Evolutionary conservation across 2,888 invertebrate genomes (phyloP).

Genomic region (Plebejus melissa): DNA sequence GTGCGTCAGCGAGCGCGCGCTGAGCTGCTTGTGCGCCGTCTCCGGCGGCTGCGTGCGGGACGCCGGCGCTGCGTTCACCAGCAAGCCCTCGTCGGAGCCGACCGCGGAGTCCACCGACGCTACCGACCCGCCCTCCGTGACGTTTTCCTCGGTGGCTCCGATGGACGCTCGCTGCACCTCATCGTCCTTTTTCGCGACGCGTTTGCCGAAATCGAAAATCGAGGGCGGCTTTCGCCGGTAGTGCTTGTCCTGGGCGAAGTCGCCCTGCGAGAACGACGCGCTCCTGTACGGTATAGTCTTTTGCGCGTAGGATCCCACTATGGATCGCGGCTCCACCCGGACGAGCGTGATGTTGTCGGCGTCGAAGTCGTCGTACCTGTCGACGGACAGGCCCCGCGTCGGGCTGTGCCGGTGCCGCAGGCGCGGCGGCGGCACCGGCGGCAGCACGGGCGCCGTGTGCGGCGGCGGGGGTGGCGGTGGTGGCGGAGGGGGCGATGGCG

Average conservation of each 20-base stretch:
- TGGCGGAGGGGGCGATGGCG: constrained; percentile 55
- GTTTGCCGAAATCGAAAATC: constrained; percentile 67
- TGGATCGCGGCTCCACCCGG: constrained; percentile 79
- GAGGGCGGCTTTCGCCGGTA: constrained; percentile 62
- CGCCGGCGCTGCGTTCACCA: constrained; percentile 63
- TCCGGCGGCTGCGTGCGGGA: constrained; percentile 70
- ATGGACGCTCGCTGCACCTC: constrained; percentile 53
- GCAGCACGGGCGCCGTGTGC: constrained; percentile 75
- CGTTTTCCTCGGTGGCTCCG: constrained; percentile 61
- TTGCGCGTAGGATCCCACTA: constrained; percentile 81
- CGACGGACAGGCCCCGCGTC: constrained; percentile 67
- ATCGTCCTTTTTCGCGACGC: constrained; percentile 46
- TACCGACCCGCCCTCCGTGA: constrained; percentile 71
- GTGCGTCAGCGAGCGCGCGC: constrained; percentile 72
- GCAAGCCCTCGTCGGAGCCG: constrained; percentile 78
- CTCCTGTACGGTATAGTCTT: constrained; percentile 87
- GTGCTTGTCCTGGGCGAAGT: constrained; percentile 82
- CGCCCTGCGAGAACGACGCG: constrained; percentile 93
- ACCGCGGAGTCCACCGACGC: constrained; percentile 81
- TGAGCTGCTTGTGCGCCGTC: constrained; percentile 68
- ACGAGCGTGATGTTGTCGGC: constrained; percentile 73
- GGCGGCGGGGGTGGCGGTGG: constrained; percentile 65
- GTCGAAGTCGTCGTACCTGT: constrained; percentile 69
- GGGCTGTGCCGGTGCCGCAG: constrained; percentile 74
- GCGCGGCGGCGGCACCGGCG: constrained; percentile 78